A percentile compares a stretch with the other conserved stretches of the same genome.
Conservation (phyloP, 2,888 invertebrate genomes). For the Lissonota sp. region DNA sequence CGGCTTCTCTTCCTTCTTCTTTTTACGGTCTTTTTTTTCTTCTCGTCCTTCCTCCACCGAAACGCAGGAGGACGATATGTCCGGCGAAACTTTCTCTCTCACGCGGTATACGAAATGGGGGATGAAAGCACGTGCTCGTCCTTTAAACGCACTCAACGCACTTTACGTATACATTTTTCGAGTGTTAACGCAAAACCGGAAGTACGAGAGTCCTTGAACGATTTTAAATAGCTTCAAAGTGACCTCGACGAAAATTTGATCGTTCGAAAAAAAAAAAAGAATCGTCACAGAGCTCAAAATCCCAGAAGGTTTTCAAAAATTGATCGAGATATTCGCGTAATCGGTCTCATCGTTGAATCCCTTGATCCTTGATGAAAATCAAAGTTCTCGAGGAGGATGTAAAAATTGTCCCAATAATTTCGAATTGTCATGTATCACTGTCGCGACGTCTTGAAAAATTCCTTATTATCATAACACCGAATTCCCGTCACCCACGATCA, state of each 20-base stretch:
- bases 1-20: not conserved
- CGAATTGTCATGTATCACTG: conserved; percentile 49
- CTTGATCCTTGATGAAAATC: no score
- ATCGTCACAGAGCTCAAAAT: no score
- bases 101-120: conserved; percentile 22
- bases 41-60: conserved; percentile 4
- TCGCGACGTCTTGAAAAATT: conserved; percentile 2
- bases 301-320: no score
- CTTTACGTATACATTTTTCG: no score
- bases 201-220: conserved; percentile 1
- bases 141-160: no score
- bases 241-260: conserved; percentile 5
- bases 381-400: not conserved
- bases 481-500: conserved; percentile 11
- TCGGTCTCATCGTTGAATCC: no score
- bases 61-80: conserved; percentile 19
- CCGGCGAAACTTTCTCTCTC: conserved; percentile 48
- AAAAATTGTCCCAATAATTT: not conserved
- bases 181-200: no score
- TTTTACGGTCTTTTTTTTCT: conserved; percentile 12
- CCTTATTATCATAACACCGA: conserved; percentile 10
- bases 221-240: conserved; percentile 2
- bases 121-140: not conserved
- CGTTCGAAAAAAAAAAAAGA: no score
- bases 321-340: not conserved